phyloP scores from a whole-genome alignment of 2,888 invertebrate species.

The Abrostola tripartita region DNA sequence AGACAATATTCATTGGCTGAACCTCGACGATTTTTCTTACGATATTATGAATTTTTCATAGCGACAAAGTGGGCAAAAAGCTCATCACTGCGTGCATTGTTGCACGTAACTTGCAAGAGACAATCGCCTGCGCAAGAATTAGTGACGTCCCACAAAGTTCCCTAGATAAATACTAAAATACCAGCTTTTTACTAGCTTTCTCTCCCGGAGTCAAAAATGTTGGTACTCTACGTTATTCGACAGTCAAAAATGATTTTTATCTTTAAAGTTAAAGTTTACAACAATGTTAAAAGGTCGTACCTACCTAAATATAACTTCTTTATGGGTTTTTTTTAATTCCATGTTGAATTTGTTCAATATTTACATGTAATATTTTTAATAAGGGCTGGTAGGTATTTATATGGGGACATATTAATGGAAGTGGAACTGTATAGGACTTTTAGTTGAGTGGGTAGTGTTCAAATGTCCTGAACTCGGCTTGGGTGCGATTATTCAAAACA shows the following conservation, averaged over 20 bases:
- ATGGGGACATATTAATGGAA: constrained; percentile 60
- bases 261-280: too few relatives aligned
- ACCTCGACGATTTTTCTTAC: constrained; percentile 35
- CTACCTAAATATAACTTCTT: too few relatives aligned
- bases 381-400: too few relatives aligned
- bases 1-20: constrained; percentile 25
- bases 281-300: too few relatives aligned
- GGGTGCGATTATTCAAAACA: constrained; percentile 73
- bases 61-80: constrained; percentile 53
- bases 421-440: constrained; percentile 60
- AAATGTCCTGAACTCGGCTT: constrained; percentile 72
- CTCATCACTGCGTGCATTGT: constrained; percentile 35
- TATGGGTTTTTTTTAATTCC: too few relatives aligned
- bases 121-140: constrained; percentile 23
- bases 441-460: constrained; percentile 72
- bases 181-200: background rate
- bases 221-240: too few relatives aligned
- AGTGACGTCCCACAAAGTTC: constrained; percentile 14
- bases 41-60: constrained; percentile 57
- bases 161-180: constrained; percentile 3
- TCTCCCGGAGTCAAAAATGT: background rate
- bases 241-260: too few relatives aligned
- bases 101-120: constrained; percentile 24
- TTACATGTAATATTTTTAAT: too few relatives aligned
- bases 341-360: too few relatives aligned